These are phyloP conservation scores for Xanthia icteritia DNA, from an alignment of 2,888 invertebrate species.

Conservation along the genomic window DNA sequence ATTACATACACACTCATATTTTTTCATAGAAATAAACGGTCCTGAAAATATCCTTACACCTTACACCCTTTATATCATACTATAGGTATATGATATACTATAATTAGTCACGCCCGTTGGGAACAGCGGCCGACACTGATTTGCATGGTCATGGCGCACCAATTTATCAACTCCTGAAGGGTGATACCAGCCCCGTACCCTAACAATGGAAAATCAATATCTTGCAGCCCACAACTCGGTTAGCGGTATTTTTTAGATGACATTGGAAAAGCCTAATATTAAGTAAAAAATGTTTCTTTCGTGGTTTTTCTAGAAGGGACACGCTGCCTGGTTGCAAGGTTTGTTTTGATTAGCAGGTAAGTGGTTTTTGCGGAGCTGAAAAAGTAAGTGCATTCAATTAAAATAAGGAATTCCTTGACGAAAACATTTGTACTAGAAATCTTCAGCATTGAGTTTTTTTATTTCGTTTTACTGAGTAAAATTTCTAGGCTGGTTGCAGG, in stretches of 20 bases:
- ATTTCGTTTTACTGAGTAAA: background rate
- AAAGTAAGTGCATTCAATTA: conserved; percentile 41
- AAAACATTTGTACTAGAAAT: conserved; percentile 1
- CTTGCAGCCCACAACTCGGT: conserved; percentile 69
- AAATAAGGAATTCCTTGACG: conserved; percentile 23
- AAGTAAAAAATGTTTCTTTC: conserved; percentile 1
- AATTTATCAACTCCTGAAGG: conserved; percentile 81
- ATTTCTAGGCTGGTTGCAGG: too few relatives aligned
- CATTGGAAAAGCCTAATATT: conserved; percentile 61
- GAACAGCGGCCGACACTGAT: conserved; percentile 69
- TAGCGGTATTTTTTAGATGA: conserved; percentile 65
- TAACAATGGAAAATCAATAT: conserved; percentile 83
- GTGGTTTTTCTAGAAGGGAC: conserved; percentile 7
- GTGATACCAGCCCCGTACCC: conserved; percentile 74
- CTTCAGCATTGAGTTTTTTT: background rate
- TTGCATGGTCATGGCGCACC: conserved; percentile 79
- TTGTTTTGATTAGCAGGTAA: conserved; percentile 23
- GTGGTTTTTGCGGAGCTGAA: conserved; percentile 20
- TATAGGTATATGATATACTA: conserved; percentile 24
- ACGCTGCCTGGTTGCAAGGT: conserved; percentile 42
- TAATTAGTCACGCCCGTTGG: conserved; percentile 57
- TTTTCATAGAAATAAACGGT: background rate
- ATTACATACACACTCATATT: too few relatives aligned
- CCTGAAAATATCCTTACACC: background rate
- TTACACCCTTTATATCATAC: conserved; percentile 12